Evolutionary conservation across 2,797 vertebrate genomes (phyloP), one percentile per base, ranked within the genome.

Genomic region (Eptatretus atami): DNA sequence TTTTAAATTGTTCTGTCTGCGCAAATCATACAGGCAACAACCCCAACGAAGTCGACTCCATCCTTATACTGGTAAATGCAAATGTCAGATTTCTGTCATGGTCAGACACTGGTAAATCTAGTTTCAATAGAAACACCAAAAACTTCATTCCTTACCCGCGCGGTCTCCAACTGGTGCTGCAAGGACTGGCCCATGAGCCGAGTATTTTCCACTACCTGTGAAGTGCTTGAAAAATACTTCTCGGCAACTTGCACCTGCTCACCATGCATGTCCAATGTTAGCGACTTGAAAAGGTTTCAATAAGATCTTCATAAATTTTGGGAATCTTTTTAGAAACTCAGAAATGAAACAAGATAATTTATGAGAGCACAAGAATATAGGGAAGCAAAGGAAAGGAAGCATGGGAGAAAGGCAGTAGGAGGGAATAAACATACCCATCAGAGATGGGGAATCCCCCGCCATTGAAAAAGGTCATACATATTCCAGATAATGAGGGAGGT

Each of bases 171-270:
- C 71, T 95, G 94, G 73, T 98, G 90, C 70, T 98, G 92, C 70
- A 98, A 72, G 6, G 92, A 87, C 64, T 98, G 92, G 75, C 86
- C 94, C 68, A 96, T 84, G 15, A 96, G 85, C 3, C 86, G 77
- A 0, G 88, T 98, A 76, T 95, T 96, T 74, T 98, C 92, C 70
- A 88, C 78, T 68, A 90, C 93, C 71, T 96, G 90, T 65, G 92
- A 82, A 67, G 92, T 90, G 65, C 92, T 90, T 68, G 92, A 98
- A 79, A 98, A 98, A 75, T 94, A 95, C 69, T 94, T 98, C 70
- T 98, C 90, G 67, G 84, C 87, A 63, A 98, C 86, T 80, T 83
- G 90, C 65, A 76, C 78, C 88, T 98, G 69, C 25, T 10, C 57
- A 61, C n/a, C 57, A 61, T 44, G 31, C 31, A 44, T 44, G 31